A percentile compares a stretch with the other conserved stretches of the same genome.
Conservation (phyloP, 2,888 invertebrate genomes). For the Coleophora deauratella region DNA sequence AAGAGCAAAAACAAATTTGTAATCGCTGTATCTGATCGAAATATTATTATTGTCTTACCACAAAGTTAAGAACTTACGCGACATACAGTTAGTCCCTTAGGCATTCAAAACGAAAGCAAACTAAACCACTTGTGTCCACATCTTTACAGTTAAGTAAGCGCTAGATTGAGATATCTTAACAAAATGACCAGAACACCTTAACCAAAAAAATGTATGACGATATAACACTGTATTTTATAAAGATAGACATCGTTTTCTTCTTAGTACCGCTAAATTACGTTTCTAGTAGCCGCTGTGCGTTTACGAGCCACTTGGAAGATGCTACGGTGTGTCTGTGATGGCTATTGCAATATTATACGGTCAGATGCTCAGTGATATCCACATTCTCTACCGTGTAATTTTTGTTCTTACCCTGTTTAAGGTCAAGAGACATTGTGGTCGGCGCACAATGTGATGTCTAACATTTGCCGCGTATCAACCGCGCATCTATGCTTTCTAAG, state of each 20-base stretch:
- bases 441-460: conserved; percentile 42
- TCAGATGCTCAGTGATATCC: conserved; percentile 62
- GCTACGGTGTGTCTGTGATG: conserved; percentile 63
- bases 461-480: conserved; percentile 49
- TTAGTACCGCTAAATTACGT: conserved; percentile 70
- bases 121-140: too few relatives aligned
- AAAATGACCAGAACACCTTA: conserved; percentile 58
- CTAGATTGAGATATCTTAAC: conserved; percentile 43
- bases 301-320: conserved; percentile 70
- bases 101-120: too few relatives aligned
- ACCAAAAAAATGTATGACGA: conserved; percentile 54
- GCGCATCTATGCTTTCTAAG: conserved; percentile 52
- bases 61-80: too few relatives aligned
- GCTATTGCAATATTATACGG: conserved; percentile 69
- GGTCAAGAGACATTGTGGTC: conserved; percentile 62
- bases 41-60: too few relatives aligned
- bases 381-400: conserved; percentile 60
- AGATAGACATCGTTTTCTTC: conserved; percentile 65
- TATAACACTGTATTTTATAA: conserved; percentile 43
- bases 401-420: conserved; percentile 50
- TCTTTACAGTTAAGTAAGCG: too few relatives aligned
- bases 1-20: too few relatives aligned
- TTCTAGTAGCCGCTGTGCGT: conserved; percentile 69
- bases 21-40: too few relatives aligned
- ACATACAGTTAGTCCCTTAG: too few relatives aligned